Evolutionary conservation across 1,140 invertebrate genomes (phyloP).

Genomic region (Lepeophtheirus salmonis): DNA sequence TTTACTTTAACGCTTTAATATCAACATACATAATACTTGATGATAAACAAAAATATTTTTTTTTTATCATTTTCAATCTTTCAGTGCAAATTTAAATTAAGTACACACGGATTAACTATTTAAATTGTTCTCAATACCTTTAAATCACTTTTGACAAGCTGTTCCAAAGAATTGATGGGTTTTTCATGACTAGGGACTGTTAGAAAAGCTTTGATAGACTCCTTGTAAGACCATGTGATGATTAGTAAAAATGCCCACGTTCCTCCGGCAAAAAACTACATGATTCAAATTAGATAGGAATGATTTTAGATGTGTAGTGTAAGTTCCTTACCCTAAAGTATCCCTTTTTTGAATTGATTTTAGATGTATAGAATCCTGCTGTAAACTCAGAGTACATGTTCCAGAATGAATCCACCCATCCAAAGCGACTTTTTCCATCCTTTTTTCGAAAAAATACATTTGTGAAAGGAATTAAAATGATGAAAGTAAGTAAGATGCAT

Average conservation of each 20-base stretch:
- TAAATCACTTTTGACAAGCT: background rate
- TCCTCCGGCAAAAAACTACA: background rate
- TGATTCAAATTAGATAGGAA: background rate
- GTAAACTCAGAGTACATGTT: background rate
- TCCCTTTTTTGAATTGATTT: background rate
- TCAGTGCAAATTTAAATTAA: no score
- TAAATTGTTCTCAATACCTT: no score
- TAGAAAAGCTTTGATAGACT: background rate
- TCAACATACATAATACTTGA: no score
- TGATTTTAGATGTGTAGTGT: background rate
- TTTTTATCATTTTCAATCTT: no score
- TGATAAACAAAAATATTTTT: no score
- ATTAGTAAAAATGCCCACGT: background rate
- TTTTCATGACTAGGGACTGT: background rate
- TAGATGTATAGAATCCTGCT: background rate
- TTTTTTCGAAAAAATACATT: background rate
- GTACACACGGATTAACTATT: no score
- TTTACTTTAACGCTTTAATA: no score
- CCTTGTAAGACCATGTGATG: background rate
- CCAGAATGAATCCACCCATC: background rate
- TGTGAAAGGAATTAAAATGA: slow-evolving; percentile 30
- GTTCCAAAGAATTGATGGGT: background rate
- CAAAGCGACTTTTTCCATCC: background rate
- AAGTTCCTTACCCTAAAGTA: background rate
- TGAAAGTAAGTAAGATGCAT: slow-evolving; percentile 53